Base-by-base conservation (phyloP, 2,113 vertebrate genomes). In the Malaclemys terrapin region DNA sequence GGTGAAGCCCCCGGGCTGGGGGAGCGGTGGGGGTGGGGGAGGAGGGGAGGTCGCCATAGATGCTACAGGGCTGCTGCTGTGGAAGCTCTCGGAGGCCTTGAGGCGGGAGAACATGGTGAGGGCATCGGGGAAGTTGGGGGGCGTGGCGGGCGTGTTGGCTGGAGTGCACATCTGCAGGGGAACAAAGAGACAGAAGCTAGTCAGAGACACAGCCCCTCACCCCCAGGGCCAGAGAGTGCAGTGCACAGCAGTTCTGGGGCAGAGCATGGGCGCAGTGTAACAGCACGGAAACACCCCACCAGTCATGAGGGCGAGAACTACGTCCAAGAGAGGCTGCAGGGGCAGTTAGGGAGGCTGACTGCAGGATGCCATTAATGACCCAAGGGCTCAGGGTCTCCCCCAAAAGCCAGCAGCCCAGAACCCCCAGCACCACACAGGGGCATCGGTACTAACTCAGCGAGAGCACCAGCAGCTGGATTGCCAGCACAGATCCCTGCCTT, bases 61-160 rank as follows among this genome's bases (percentile, higher is more conserved):
- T 47, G 98, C 98, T 91, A 98, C 98, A 0, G 98, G 98, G 93
- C 98, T 98, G 97, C 99, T 97, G 95, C 98, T 98, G 98, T 98
- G 98, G 93, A 98, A 98, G 94, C 98, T 98, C 98, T 99, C 99
- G 0, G 99, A 99, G 85, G 99, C 99, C 97, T 99, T 99, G 97
- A 99, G 99, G 92, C 99, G 98, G 65, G 99, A 99, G 98, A 99
- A 99, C 99, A 99, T 99, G 98, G 99, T 99, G 98, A 99, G 98
- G 31, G 99, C 98, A 0, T 99, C 99, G 0, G 99, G 99, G 97
- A 99, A 99, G 98, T 99, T 99, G 81, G 99, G 99, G 54, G 99
- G 99, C 5, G 99, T 99, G 81, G 99, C 99, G 0, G 99, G 99
- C 56, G 99, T 99, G 99, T 99, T 99, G 98, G 99, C 99, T 0